Evolutionary conservation across 2,888 invertebrate genomes (phyloP).

Genomic region (Ecdyonurus torrentis): DNA sequence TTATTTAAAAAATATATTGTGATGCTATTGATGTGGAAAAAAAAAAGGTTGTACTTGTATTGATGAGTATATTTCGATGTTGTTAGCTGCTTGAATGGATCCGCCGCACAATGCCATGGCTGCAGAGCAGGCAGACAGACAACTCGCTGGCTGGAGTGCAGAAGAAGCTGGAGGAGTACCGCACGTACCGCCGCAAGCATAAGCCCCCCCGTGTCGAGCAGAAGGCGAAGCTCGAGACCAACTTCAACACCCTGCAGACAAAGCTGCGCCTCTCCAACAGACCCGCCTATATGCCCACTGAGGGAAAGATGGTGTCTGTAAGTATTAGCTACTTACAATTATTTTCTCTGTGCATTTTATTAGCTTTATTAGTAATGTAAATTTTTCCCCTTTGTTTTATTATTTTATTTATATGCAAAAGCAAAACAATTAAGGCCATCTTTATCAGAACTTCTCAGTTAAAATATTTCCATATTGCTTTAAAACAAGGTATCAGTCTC

Average conservation of each 20-base stretch:
- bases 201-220: slow-evolving; percentile 99
- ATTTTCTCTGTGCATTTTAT: slow-evolving; percentile 9
- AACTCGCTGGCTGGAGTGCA: slow-evolving; percentile 94
- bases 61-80: too few relatives aligned
- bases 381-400: background rate
- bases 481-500: too few relatives aligned
- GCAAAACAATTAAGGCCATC: too few relatives aligned
- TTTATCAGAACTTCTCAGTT: background rate
- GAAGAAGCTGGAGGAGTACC: slow-evolving; percentile 96
- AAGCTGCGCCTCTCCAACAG: slow-evolving; percentile 94
- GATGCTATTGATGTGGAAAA: too few relatives aligned
- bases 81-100: slow-evolving; percentile 92
- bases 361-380: background rate
- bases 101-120: slow-evolving; percentile 94
- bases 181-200: slow-evolving; percentile 96
- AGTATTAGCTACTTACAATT: slow-evolving; percentile 28
- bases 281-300: slow-evolving; percentile 98
- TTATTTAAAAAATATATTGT: too few relatives aligned
- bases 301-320: slow-evolving; percentile 96
- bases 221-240: slow-evolving; percentile 97
- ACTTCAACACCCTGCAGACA: slow-evolving; percentile 99
- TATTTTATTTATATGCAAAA: too few relatives aligned
- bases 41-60: too few relatives aligned
- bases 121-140: slow-evolving; percentile 91
- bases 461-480: too few relatives aligned